A percentile compares a stretch with the other conserved stretches of the same genome.
Conservation (phyloP, 2,113 vertebrate genomes). For the Diadophis punctatus region DNA sequence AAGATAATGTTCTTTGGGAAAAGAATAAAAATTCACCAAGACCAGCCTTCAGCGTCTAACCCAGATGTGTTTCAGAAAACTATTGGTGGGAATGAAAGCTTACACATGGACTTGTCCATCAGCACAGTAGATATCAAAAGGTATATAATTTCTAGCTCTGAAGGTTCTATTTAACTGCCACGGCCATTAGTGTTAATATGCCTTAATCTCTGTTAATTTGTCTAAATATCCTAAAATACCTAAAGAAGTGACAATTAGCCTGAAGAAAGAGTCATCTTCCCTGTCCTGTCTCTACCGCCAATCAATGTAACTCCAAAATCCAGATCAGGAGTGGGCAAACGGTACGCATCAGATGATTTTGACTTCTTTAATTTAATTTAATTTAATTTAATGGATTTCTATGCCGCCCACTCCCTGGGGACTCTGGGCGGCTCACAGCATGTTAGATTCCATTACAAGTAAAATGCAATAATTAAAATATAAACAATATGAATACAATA, state of each 20-base stretch:
- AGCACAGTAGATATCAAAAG: not conserved
- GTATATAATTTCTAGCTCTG: not conserved
- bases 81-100: not conserved
- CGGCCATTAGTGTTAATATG: not conserved
- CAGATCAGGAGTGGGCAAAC: not conserved
- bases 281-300: not conserved
- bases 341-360: not conserved
- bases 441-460: no score
- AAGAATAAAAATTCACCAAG: not conserved
- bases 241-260: not conserved
- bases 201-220: not conserved
- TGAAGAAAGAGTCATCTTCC: not conserved
- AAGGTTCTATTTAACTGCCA: not conserved
- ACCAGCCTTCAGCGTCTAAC: not conserved
- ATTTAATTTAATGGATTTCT: no score
- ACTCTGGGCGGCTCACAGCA: no score
- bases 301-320: not conserved
- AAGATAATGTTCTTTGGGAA: not conserved
- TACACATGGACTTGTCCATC: not conserved
- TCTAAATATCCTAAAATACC: not conserved
- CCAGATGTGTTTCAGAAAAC: not conserved
- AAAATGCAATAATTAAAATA: no score
- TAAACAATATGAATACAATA: no score
- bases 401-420: no score
- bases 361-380: no score